phyloP scores from a whole-genome alignment of 2,888 invertebrate genomes.

The Ischnus inquisitorius region DNA sequence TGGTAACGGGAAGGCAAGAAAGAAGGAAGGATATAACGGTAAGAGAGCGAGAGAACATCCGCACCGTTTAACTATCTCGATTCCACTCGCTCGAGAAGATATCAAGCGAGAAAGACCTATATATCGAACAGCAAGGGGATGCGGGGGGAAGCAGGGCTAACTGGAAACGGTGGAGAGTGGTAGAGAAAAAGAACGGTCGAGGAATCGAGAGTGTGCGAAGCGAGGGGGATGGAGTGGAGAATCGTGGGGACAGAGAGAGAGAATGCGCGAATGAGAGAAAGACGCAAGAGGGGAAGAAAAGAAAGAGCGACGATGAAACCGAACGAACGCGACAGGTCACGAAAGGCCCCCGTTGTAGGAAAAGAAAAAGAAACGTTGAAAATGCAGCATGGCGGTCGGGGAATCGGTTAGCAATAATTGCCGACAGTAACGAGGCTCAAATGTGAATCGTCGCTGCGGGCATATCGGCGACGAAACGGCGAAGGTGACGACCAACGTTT shows the following conservation, averaged over 20 bases:
- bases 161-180: constrained; percentile 36
- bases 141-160: constrained; percentile 62
- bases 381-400: constrained; percentile 83
- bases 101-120: constrained; percentile 18
- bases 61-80: constrained; percentile 57
- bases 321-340: constrained; percentile 27
- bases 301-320: constrained; percentile 3
- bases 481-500: not conserved
- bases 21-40: constrained; percentile 48
- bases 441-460: constrained; percentile 72
- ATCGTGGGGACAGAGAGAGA: constrained; percentile 33
- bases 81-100: constrained; percentile 36
- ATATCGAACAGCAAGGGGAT: not conserved
- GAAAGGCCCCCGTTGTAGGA: constrained; percentile 59
- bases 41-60: constrained; percentile 56
- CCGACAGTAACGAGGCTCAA: constrained; percentile 78
- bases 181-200: constrained; percentile 26
- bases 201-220: constrained; percentile 22
- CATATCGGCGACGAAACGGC: not conserved
- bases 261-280: not conserved
- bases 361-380: constrained; percentile 81
- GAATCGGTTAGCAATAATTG: constrained; percentile 81
- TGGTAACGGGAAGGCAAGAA: constrained; percentile 40
- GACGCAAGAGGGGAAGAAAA: not conserved
- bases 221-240: constrained; percentile 21